These are phyloP conservation scores for Eulithis testata DNA, from an alignment of 2,888 invertebrate species.

Conservation along the genomic window DNA sequence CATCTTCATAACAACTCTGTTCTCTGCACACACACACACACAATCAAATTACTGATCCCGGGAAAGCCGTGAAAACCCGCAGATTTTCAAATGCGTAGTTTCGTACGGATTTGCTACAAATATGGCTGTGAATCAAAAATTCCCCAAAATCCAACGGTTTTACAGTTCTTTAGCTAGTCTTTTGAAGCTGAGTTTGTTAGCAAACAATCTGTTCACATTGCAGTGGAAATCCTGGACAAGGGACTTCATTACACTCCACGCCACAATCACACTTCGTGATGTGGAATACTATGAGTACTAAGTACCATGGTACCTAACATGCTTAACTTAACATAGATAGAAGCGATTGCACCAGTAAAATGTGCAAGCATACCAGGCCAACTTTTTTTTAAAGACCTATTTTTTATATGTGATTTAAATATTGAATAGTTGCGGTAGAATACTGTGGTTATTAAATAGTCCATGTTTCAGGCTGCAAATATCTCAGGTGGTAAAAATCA, in stretches of 20 bases:
- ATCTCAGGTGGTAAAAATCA: too few species aligned
- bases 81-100: slow-evolving; percentile 1
- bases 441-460: too few species aligned
- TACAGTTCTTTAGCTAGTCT: slow-evolving; percentile 3
- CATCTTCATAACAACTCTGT: slow-evolving; percentile 14
- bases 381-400: too few species aligned
- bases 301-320: too few species aligned
- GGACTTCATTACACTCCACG: not conserved
- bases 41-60: slow-evolving; percentile 17
- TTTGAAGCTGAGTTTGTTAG: slow-evolving; percentile 8
- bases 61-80: slow-evolving; percentile 14
- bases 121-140: slow-evolving; percentile 20
- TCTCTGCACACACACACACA: slow-evolving; percentile 5
- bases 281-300: too few species aligned
- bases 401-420: too few species aligned
- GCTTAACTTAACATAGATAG: too few species aligned
- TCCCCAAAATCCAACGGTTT: slow-evolving; percentile 14
- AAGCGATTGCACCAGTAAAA: too few species aligned
- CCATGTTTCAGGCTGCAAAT: too few species aligned
- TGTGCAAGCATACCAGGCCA: too few species aligned
- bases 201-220: slow-evolving; percentile 14
- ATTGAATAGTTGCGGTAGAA: too few species aligned
- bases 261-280: not conserved
- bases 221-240: slow-evolving; percentile 3
- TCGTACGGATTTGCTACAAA: not conserved